Base-by-base conservation (phyloP, 35 echinoderm and acorn worm genomes). In the Apostichopus californicus region DNA sequence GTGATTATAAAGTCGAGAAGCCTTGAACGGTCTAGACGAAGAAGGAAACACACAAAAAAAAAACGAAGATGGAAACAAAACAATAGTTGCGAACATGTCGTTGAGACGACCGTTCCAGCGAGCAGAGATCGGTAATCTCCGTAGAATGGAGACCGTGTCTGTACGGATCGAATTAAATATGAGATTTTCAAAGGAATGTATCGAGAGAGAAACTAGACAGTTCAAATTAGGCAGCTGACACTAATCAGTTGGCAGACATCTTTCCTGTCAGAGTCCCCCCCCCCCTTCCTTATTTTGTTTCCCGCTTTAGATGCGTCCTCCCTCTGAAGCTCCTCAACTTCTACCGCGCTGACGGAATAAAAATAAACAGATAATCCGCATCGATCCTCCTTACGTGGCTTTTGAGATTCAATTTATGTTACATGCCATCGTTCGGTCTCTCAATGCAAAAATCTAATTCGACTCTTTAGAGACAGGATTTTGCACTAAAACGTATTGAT, bases 401-500 rank as follows among this genome's bases (percentile, higher is more conserved):
- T 46, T 85, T 56, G 81, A 85, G 81, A 85, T 85, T 85, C 81
- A 85, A 85, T 85, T 85, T 85, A 59, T 85, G 81, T 85, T 85
- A 85, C 81, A 85, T 85, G 81, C 81, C 81, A 58, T 85, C 18
- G 56, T 85, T 85, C 81, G 24, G 81, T 58, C 24, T 85, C 81
- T 85, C 81, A 59, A 85, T 58, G 81, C 81, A 85, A 85, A 85
- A 85, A 85, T 85, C 81, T 85, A 85, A 85, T 85, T 85, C 57
- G 81, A 85, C 55, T 85, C 81, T 85, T 85, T 85, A 85, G 81
- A 85, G 81, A 85, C 81, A 85, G 57, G 55, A 85, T 85, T 85
- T 85, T 85, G 81, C 81, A 85, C 81, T 85, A 85, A 85, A 85
- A 85, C 23, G 23, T 85, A 85, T 85, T 85, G 81, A 85, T 85